Evolutionary conservation across 2,888 invertebrate genomes (phyloP), one percentile per base, ranked within the genome.

Genomic region (Pegoplata infirma): DNA sequence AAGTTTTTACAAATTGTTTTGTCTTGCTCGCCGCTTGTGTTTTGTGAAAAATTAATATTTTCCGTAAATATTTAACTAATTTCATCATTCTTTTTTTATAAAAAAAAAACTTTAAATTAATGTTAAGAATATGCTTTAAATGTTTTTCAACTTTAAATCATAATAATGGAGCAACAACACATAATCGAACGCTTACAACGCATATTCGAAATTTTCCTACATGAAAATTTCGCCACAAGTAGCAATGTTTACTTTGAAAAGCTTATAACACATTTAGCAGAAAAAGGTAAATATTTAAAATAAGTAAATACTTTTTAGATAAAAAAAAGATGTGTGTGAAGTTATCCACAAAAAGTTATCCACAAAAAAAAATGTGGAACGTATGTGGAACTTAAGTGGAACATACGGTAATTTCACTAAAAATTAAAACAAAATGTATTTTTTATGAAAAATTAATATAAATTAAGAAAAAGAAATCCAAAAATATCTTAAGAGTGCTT

Each of bases 191-290:
- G 86, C 51, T 82, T 87, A 36, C 83, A 84, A 44, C 72, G 81
- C 44, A 85, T 89, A 17, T 84, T 89, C 21, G 85, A 86, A 66
- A 76, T 83, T 76, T 88, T 89, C 72, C 77, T 89, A 36, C 81
- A 82, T 25, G 83, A 83, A 46, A 86, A 87, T 76, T 86, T 87
- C 81, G 81, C 82, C 47, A 84, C 84, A 53, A 85, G 84, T 10
- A 88, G 93, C 86, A 92, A 91, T 87, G 92, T 92, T 82, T 93
- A 93, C 86, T 91, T 93, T 76, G 93, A 93, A 85, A 91, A 91
- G 82, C 89, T 94, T 53, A 90, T 93, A 79, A 91, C 91, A 67
- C 93, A 93, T 88, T 86, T 94, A 81, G 88, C 90, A 17, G 91
- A 91, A 61, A 89, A 90, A 82, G 88, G 90, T 81, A 73, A 68